Evolutionary conservation across 1,140 invertebrate species (phyloP).

Genomic region (Agrypnia vestita): DNA sequence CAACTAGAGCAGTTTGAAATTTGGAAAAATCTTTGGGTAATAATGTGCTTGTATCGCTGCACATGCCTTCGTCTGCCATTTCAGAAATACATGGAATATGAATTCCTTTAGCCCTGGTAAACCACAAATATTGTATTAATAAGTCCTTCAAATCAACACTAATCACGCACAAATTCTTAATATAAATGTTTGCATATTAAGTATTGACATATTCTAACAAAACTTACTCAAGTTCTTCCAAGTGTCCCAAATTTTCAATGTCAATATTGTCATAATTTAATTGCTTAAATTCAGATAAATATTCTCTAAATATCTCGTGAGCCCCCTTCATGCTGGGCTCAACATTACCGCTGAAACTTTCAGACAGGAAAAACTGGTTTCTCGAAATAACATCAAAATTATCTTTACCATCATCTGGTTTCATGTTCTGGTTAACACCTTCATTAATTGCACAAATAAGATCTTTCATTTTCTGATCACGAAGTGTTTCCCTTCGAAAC

Average conservation of each 20-base stretch:
- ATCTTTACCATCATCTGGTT: background rate
- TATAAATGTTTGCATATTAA: background rate
- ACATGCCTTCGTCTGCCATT: background rate
- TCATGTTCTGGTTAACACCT: constrained; percentile 65
- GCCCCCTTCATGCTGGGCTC: constrained; percentile 62
- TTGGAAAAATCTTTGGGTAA: background rate
- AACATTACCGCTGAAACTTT: background rate
- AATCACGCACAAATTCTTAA: no score
- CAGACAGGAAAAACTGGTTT: background rate
- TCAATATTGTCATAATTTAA: constrained; percentile 23
- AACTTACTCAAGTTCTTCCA: constrained; percentile 40
- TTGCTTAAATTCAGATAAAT: constrained; percentile 58
- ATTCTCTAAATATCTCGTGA: constrained; percentile 67
- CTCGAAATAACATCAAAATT: background rate
- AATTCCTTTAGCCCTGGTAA: constrained; percentile 14
- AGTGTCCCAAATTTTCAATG: constrained; percentile 18
- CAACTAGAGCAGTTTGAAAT: background rate
- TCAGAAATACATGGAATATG: constrained; percentile 36
- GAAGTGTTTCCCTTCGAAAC: constrained; percentile 70
- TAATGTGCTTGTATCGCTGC: background rate
- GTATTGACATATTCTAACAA: constrained; percentile 10
- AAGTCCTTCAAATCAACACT: no score
- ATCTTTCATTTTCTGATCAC: constrained; percentile 70
- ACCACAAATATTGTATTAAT: background rate
- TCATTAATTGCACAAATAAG: constrained; percentile 71